These are phyloP conservation scores for Poeciliopsis turneri DNA, from an alignment of 2,797 vertebrate genomes.

Conservation along the genomic window DNA sequence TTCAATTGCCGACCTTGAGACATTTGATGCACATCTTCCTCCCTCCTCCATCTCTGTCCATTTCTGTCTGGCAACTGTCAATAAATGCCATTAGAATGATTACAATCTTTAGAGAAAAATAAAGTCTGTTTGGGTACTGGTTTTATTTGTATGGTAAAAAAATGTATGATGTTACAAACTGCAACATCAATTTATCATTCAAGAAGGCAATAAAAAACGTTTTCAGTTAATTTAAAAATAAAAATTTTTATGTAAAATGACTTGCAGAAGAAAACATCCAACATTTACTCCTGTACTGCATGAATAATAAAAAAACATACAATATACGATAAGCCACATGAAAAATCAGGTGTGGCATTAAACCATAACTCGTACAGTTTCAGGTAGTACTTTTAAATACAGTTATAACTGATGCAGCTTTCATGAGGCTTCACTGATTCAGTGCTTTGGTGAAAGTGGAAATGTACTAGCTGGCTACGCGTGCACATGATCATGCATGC, in stretches of 20 bases:
- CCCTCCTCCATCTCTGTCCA: too few relatives aligned
- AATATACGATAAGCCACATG: not conserved
- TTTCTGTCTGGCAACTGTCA: not conserved
- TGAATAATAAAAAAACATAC: not conserved
- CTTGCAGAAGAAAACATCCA: too few relatives aligned
- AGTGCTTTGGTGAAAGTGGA: conserved; percentile 34
- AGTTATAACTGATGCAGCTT: not conserved
- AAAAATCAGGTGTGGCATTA: not conserved
- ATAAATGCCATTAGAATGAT: not conserved
- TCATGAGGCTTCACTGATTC: not conserved
- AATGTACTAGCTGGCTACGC: conserved; percentile 43
- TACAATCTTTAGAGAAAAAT: not conserved
- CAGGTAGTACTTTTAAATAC: not conserved
- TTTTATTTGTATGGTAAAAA: not conserved
- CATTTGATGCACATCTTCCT: too few relatives aligned
- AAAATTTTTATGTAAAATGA: not conserved
- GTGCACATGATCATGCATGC: conserved; percentile 14
- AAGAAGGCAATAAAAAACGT: accelerated
- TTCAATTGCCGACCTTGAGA: too few relatives aligned
- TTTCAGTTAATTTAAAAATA: not conserved
- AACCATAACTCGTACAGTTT: not conserved
- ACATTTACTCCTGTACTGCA: not conserved
- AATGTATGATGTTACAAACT: not conserved
- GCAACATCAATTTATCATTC: not conserved
- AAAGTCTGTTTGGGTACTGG: not conserved